These are phyloP conservation scores for Euproctis similis DNA, from an alignment of 2,888 invertebrate genomes.

Conservation along the genomic window DNA sequence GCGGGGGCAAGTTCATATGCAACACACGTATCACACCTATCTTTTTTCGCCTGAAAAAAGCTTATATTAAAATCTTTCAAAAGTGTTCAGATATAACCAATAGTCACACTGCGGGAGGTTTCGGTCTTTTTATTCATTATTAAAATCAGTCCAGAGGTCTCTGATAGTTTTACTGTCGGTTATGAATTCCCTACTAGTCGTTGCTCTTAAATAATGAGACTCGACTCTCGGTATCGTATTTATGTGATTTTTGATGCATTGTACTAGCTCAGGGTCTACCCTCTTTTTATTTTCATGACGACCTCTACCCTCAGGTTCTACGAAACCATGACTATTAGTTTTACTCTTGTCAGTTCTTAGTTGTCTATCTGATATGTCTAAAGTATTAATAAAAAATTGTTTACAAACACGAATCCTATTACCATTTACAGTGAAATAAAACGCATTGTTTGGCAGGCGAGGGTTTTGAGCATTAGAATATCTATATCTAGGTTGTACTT, in stretches of 20 bases:
- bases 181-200: too few species aligned
- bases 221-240: constrained; percentile 4
- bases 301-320: not conserved
- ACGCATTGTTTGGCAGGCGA: constrained; percentile 10
- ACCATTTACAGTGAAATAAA: constrained; percentile 7
- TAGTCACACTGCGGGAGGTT: not conserved
- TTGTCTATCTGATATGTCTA: constrained; percentile 6
- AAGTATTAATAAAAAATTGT: constrained; percentile 7
- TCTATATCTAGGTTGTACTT: constrained; percentile 13
- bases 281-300: not conserved
- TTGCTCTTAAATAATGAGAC: constrained; percentile 2
- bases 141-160: too few species aligned
- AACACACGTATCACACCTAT: constrained; percentile 13
- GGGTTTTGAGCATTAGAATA: constrained; percentile 10
- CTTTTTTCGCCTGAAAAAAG: constrained; percentile 19
- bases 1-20: not conserved
- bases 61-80: constrained; percentile 2
- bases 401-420: not conserved
- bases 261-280: not conserved
- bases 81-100: not conserved
- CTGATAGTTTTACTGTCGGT: too few species aligned
- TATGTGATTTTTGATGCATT: not conserved
- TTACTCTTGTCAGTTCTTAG: constrained; percentile 10
- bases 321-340: constrained; percentile 1
- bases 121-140: not conserved